These are phyloP conservation scores for Drosophila malerkotliana DNA, from an alignment of 1,140 invertebrate species.

Conservation along the genomic window DNA sequence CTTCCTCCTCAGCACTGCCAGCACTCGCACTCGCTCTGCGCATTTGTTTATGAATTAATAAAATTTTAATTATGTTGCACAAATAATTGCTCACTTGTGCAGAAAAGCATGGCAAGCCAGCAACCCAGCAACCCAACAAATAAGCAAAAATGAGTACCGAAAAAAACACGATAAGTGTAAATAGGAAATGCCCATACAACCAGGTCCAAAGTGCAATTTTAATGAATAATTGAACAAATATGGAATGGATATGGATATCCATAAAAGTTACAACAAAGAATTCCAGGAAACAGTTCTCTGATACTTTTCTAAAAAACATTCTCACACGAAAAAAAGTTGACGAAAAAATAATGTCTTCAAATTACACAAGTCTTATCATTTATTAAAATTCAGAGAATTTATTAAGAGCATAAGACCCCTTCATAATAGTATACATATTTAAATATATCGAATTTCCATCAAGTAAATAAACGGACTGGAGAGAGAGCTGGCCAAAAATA, in stretches of 20 bases:
- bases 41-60: constrained; percentile 79
- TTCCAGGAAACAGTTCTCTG: constrained; percentile 29
- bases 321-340: constrained; percentile 40
- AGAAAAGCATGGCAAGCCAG: constrained; percentile 42
- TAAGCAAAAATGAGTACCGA: constrained; percentile 31
- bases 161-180: constrained; percentile 48
- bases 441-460: constrained; percentile 73
- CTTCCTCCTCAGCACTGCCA: constrained; percentile 1
- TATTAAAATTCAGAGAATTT: constrained; percentile 73
- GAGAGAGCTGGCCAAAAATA: constrained; percentile 32
- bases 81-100: constrained; percentile 75
- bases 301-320: constrained; percentile 51
- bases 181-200: constrained; percentile 47
- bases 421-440: constrained; percentile 61
- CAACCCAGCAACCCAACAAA: constrained; percentile 16
- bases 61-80: constrained; percentile 78
- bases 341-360: constrained; percentile 66
- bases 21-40: constrained; percentile 42
- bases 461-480: constrained; percentile 45
- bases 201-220: constrained; percentile 45
- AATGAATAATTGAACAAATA: constrained; percentile 49
- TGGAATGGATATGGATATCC: constrained; percentile 18
- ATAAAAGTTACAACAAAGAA: not conserved
- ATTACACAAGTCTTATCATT: constrained; percentile 74
- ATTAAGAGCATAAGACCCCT: constrained; percentile 51